Conservation (phyloP, 1,140 invertebrate genomes). For the Drosophila auraria region DNA sequence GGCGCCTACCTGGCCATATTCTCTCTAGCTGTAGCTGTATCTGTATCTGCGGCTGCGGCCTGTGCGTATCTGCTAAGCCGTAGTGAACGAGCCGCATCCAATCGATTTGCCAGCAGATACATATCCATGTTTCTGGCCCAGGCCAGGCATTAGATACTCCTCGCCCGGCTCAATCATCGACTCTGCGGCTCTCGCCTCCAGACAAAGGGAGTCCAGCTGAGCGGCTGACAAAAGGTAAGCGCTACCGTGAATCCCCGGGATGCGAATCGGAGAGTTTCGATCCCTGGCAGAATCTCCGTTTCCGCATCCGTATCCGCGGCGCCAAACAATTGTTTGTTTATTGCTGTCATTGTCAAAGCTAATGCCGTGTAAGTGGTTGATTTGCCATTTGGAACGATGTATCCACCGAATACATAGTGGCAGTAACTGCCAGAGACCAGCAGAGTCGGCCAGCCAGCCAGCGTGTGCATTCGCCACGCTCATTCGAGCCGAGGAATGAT, state of each 20-base stretch:
- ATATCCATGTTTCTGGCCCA: constrained; percentile 15
- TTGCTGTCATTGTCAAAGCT: constrained; percentile 30
- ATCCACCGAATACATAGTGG: constrained; percentile 15
- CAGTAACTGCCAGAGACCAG: not conserved
- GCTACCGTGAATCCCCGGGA: constrained; percentile 34
- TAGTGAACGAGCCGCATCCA: constrained; percentile 71
- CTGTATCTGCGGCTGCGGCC: constrained; percentile 46
- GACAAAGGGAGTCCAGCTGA: constrained; percentile 59
- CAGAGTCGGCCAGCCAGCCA: not conserved
- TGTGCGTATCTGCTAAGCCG: constrained; percentile 48
- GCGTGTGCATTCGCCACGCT: constrained; percentile 10
- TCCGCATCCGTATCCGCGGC: constrained; percentile 19
- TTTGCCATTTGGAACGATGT: constrained; percentile 11
- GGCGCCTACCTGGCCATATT: constrained; percentile 49
- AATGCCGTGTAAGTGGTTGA: constrained; percentile 65
- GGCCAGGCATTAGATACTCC: constrained; percentile 35
- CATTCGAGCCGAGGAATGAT: constrained; percentile 11
- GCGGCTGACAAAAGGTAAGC: constrained; percentile 31
- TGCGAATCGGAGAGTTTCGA: constrained; percentile 5
- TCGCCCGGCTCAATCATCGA: constrained; percentile 55
- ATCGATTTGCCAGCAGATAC: constrained; percentile 58
- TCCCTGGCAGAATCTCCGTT: constrained; percentile 1
- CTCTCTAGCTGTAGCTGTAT: constrained; percentile 25
- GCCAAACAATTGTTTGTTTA: constrained; percentile 49
- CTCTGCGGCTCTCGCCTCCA: constrained; percentile 2